phyloP scores from a whole-genome alignment of 2,113 vertebrate genomes.

The Oceanites oceanicus region DNA sequence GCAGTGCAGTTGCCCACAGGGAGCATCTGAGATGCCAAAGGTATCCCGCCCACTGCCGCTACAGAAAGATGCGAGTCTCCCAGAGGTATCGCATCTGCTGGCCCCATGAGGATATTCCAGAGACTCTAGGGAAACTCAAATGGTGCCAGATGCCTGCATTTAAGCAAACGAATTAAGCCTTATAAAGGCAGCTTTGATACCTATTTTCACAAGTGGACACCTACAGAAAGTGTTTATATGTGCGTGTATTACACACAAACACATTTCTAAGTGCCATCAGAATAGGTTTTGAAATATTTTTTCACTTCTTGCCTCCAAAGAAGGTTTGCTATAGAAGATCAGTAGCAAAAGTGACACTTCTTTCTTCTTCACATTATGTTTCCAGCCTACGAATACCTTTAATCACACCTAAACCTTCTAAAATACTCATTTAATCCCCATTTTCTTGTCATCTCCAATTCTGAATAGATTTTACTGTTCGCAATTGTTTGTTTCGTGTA shows the following conservation, averaged over 20 bases:
- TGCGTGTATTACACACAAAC: not conserved
- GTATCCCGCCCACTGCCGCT: rapidly evolving
- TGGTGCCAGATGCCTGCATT: not conserved
- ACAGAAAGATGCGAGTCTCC: rapidly evolving
- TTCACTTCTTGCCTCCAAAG: not conserved
- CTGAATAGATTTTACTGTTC: not conserved
- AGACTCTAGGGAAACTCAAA: not conserved
- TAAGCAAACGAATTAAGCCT: not conserved
- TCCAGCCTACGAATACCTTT: not conserved
- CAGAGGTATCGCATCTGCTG: not conserved
- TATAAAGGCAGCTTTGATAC: not conserved
- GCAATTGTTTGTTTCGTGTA: not conserved
- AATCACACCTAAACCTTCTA: not conserved
- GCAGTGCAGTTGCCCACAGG: not conserved
- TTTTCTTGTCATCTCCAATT: not conserved
- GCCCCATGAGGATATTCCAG: not conserved
- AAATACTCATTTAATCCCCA: not conserved
- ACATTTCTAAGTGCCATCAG: not conserved
- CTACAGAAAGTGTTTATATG: not conserved
- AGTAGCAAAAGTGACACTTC: not conserved
- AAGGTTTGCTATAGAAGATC: not conserved
- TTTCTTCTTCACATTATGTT: not conserved
- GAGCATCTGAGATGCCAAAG: not conserved
- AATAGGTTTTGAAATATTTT: not conserved
- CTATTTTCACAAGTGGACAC: not conserved